Percentiles rank a stretch among this genome's conserved stretches.
phyloP scores from a whole-genome alignment of 53 echinoderm and acorn worm species.

The Arbacia lixula region DNA sequence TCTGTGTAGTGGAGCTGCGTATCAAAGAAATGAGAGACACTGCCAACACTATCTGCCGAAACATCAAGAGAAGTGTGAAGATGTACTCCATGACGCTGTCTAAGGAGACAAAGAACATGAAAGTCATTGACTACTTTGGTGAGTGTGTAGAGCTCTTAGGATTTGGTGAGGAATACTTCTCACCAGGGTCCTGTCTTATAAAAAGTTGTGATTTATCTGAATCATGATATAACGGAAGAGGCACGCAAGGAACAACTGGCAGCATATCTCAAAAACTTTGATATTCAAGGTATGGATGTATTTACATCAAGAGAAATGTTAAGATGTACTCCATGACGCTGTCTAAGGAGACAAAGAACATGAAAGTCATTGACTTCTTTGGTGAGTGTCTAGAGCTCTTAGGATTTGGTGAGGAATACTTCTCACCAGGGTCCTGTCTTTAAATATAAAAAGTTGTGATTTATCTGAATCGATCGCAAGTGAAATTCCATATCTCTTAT shows the following conservation, averaged over 20 bases:
- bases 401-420: too few species aligned
- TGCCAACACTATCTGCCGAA: slow-evolving; percentile 61
- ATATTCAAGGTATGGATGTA: slow-evolving; percentile 70
- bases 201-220: too few species aligned
- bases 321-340: slow-evolving; percentile 72
- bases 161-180: too few species aligned
- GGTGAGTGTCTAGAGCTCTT: too few species aligned
- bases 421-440: too few species aligned
- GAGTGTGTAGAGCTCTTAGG: too few species aligned
- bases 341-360: slow-evolving; percentile 69
- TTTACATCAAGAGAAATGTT: slow-evolving; percentile 56
- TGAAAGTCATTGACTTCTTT: slow-evolving; percentile 74
- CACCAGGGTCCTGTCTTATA: too few species aligned
- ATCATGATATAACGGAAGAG: slow-evolving; percentile 63
- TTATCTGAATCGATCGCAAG: too few species aligned
- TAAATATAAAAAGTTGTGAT: too few species aligned
- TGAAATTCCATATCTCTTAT: too few species aligned
- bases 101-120: slow-evolving; percentile 75
- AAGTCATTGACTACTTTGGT: slow-evolving; percentile 75
- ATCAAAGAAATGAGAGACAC: slow-evolving; percentile 60
- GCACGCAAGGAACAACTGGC: slow-evolving; percentile 68
- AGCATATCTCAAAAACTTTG: slow-evolving; percentile 78
- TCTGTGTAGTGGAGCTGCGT: slow-evolving; percentile 62
- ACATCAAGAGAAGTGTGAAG: slow-evolving; percentile 59
- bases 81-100: slow-evolving; percentile 73